Evolutionary conservation across 2,113 vertebrate genomes (phyloP).

Genomic region (Nycticebus coucang): DNA sequence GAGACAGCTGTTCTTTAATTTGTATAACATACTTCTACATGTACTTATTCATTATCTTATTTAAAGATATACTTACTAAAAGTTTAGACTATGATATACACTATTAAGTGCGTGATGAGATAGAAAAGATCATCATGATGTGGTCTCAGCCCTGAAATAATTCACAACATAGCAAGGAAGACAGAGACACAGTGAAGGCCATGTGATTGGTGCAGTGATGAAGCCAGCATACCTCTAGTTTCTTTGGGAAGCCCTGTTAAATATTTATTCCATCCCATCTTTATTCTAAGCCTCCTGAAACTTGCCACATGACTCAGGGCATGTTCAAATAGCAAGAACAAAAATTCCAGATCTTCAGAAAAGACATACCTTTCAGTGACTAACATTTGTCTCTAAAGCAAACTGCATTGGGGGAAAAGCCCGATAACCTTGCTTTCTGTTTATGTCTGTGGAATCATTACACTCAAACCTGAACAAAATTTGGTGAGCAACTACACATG

Average conservation of each 20-base stretch:
- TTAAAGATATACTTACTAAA: neutral
- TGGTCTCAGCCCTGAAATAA: neutral
- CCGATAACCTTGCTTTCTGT: neutral
- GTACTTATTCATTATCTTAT: neutral
- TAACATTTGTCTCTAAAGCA: neutral
- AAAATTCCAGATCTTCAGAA: neutral
- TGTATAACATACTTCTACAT: neutral
- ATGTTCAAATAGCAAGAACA: neutral
- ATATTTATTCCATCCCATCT: neutral
- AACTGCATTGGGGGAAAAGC: neutral
- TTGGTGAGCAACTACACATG: neutral
- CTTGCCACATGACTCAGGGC: neutral
- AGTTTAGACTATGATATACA: neutral
- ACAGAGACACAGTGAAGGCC: neutral
- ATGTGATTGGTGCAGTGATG: neutral
- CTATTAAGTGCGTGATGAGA: neutral
- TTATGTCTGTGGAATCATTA: neutral
- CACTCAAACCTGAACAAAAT: neutral
- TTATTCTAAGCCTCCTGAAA: neutral
- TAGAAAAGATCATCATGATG: neutral
- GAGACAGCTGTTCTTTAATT: neutral
- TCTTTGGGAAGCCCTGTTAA: neutral
- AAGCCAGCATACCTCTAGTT: neutral
- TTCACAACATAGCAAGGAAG: neutral
- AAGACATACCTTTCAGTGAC: neutral